Evolutionary conservation across 1,140 invertebrate genomes (phyloP).

Genomic region (Platyscapa corneri): DNA sequence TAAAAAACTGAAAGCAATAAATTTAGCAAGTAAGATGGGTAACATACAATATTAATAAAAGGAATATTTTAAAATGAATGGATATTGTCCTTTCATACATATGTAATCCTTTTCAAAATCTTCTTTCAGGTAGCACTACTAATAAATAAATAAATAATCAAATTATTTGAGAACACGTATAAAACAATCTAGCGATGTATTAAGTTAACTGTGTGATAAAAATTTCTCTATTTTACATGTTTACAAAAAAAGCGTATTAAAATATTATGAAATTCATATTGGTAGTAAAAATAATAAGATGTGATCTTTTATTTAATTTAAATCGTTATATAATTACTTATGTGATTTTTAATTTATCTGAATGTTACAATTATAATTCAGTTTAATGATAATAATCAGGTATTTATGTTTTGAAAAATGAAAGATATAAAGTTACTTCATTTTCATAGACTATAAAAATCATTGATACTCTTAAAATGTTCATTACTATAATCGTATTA

Average conservation of each 20-base stretch:
- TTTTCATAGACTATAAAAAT: too few species aligned
- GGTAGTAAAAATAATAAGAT: slow-evolving; percentile 19
- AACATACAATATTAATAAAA: slow-evolving; percentile 12
- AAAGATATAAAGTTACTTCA: too few species aligned
- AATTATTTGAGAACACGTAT: slow-evolving; percentile 16
- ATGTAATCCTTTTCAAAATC: slow-evolving; percentile 26
- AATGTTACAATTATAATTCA: too few species aligned
- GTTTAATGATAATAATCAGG: too few species aligned
- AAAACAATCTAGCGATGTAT: slow-evolving; percentile 42
- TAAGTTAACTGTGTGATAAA: neutral
- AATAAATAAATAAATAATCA: slow-evolving; percentile 19
- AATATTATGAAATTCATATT: neutral
- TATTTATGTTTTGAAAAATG: too few species aligned
- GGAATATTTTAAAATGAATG: slow-evolving; percentile 42
- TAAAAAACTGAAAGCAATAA: slow-evolving; percentile 20
- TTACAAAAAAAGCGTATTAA: slow-evolving; percentile 29
- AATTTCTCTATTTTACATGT: slow-evolving; percentile 14
- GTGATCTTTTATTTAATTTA: neutral
- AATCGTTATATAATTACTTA: neutral
- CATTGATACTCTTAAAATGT: too few species aligned
- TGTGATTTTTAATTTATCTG: too few species aligned
- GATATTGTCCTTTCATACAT: slow-evolving; percentile 42
- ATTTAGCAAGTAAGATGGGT: neutral
- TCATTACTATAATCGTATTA: too few species aligned
- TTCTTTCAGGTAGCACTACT: slow-evolving; percentile 13